phyloP scores from a whole-genome alignment of 64 coral and sea anemone species.

The Dendronephthya gigantea region DNA sequence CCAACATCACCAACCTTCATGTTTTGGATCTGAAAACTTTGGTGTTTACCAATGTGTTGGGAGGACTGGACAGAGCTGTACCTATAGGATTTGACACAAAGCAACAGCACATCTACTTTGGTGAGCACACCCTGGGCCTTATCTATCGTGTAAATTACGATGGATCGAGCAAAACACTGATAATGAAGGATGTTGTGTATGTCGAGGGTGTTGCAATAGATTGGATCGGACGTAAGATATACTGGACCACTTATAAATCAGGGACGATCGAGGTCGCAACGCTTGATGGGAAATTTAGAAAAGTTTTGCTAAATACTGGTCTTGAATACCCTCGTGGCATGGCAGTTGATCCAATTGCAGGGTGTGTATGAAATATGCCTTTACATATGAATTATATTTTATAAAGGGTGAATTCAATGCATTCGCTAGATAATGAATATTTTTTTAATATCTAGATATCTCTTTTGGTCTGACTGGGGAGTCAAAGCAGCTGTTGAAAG shows the following conservation, averaged over 20 bases:
- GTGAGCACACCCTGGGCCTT: conserved; percentile 51
- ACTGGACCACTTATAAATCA: conserved; percentile 78
- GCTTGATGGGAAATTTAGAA: conserved; percentile 55
- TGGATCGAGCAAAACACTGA: conserved; percentile 41
- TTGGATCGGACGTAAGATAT: conserved; percentile 85
- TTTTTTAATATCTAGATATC: not conserved
- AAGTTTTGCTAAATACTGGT: conserved; percentile 48
- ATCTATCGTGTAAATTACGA: conserved; percentile 66
- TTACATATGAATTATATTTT: not conserved
- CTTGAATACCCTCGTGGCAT: conserved; percentile 72
- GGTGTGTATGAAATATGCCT: conserved; percentile 35
- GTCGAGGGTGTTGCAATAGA: conserved; percentile 72
- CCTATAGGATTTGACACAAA: conserved; percentile 60
- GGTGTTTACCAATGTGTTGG: not conserved
- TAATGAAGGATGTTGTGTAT: conserved; percentile 33
- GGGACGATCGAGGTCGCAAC: conserved; percentile 69
- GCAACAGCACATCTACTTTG: conserved; percentile 64
- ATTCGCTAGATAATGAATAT: no score
- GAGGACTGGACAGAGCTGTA: not conserved
- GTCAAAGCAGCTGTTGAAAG: not conserved
- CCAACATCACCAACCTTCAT: not conserved
- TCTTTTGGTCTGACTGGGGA: conserved; percentile 5
- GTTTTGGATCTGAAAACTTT: not conserved
- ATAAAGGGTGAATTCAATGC: no score
- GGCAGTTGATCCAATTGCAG: conserved; percentile 63